Conservation (phyloP, 2,797 vertebrate species). For the Brachymystax lenok region DNA sequence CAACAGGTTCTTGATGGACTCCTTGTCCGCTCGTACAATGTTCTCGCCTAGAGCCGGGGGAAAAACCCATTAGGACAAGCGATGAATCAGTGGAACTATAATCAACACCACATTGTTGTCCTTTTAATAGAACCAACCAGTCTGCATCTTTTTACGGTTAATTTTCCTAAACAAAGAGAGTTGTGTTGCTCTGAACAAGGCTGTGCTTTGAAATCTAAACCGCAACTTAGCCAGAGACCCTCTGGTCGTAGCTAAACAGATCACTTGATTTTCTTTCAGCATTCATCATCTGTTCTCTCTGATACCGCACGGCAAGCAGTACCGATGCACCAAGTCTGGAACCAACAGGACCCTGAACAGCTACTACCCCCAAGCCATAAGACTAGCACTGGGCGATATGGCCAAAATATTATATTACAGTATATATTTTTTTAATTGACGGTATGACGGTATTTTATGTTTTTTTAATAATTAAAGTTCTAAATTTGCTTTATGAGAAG, state of each 20-base stretch:
- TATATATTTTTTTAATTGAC: too few relatives aligned
- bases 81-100: not conserved
- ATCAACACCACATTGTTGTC: not conserved
- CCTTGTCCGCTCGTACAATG: conserved; percentile 86
- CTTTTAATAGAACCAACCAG: not conserved
- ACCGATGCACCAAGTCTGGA: too few relatives aligned
- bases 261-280: conserved; percentile 1
- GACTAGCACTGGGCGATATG: too few relatives aligned
- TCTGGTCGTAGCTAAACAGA: not conserved
- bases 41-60: conserved; percentile 83
- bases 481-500: too few relatives aligned
- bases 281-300: not conserved
- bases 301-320: too few relatives aligned
- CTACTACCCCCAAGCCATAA: too few relatives aligned
- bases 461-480: too few relatives aligned
- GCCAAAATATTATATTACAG: too few relatives aligned
- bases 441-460: too few relatives aligned
- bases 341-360: too few relatives aligned
- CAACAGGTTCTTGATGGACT: conserved; percentile 90
- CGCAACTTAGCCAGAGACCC: too few relatives aligned
- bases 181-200: conserved; percentile 28
- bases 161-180: conserved; percentile 10
- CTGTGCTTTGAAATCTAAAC: conserved; percentile 18
- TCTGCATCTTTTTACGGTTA: not conserved
- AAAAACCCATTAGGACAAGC: not conserved